Conservation (phyloP, 2,113 vertebrate species). For the Eptatretus burgeri region DNA sequence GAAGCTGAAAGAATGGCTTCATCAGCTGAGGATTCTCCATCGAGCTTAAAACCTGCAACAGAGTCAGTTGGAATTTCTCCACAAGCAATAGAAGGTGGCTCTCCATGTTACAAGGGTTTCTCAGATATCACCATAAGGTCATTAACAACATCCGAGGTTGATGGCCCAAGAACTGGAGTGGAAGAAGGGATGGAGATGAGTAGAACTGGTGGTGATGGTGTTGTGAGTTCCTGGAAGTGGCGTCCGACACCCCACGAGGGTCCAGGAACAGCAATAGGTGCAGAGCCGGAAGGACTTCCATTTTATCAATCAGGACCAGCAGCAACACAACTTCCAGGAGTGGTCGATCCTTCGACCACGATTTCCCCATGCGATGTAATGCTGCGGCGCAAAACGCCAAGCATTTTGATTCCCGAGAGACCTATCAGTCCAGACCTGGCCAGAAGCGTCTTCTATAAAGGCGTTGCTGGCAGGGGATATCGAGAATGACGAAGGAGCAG, state of each 20-base stretch:
- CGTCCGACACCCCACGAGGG: constrained; percentile 14
- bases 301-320: constrained; percentile 30
- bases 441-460: constrained; percentile 92
- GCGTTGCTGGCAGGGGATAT: constrained; percentile 10
- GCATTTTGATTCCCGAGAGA: constrained; percentile 72
- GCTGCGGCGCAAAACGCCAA: constrained; percentile 51
- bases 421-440: constrained; percentile 66
- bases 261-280: not conserved
- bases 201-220: not conserved
- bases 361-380: constrained; percentile 57
- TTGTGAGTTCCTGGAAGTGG: constrained; percentile 56
- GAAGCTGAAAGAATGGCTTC: too few species aligned
- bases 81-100: not conserved
- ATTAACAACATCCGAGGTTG: not conserved
- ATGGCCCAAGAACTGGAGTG: not conserved
- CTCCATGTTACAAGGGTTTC: too few species aligned
- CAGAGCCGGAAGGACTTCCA: constrained; percentile 54
- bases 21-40: not conserved
- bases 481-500: too few species aligned
- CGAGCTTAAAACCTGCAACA: not conserved
- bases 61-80: not conserved
- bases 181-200: not conserved
- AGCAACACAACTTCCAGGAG: constrained; percentile 54
- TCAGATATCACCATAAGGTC: too few species aligned
- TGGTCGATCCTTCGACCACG: constrained; percentile 34